Base-by-base conservation (phyloP, 2,113 vertebrate species). In the Centrocercus urophasianus region DNA sequence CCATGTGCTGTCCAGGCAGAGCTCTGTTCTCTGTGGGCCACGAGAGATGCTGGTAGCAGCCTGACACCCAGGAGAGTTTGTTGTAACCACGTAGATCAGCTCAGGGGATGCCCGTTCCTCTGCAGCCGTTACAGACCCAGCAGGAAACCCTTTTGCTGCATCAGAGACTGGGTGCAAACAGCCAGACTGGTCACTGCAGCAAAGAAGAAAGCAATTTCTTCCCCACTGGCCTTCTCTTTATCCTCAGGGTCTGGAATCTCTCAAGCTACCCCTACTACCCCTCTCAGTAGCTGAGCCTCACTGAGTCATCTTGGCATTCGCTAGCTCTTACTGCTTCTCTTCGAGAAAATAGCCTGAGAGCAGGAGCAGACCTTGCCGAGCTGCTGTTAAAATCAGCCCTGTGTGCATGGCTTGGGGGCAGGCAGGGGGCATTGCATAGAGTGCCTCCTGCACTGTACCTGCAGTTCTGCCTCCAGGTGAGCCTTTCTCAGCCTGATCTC, bases 221-320 rank as follows among this genome's bases (percentile, higher is more conserved):
- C 85, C 47, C 7, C 0, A 1, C 40, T 5, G 74, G 65, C 40
- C 76, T 61, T 20, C 48, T 70, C 34, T 27, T 50, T 20, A 36
- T 73, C 60, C 88, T 34, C 66, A 30, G 83, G 70, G 73, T 47
- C 75, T 38, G 81, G 66, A 28, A 78, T 43, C 86, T 87, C 36
- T 1, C 13, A 25, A 54, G 74, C 91, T 50, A 0, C 91, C 93
- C 92, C 85, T 77, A 1, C 86, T 66, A 6, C 36, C 17, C 90
- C 30, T 43, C 74, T 42, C 3, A 0, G 77, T 75, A 8, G 19
- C 94, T 71, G 84, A 36, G 71, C 60, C 79, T 82, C 86, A 61
- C 89, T 96, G 97, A 97, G 78, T 96, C 95, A 95, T 88, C 86
- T 42, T 86, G 4, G 88, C 86, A 25, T 52, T 60, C 30, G 38